phyloP scores from a whole-genome alignment of 2,888 invertebrate genomes.

The Agrotis exclamationis region DNA sequence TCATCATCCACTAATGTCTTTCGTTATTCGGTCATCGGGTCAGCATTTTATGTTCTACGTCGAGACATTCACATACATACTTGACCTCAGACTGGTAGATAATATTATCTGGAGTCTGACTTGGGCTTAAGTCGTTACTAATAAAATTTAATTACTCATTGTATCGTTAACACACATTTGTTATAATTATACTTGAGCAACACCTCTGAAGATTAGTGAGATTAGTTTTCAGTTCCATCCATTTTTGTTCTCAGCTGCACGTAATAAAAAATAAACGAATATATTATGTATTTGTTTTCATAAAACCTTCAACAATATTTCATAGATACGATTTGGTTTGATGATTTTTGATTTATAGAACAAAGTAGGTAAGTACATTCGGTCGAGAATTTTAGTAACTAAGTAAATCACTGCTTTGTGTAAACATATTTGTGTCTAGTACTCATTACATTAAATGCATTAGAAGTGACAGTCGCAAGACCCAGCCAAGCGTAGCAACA shows the following conservation, averaged over 20 bases:
- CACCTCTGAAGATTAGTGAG: background rate
- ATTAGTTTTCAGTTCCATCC: constrained; percentile 23
- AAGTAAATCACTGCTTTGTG: background rate
- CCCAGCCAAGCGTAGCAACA: background rate
- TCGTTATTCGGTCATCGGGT: constrained; percentile 39
- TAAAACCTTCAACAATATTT: background rate
- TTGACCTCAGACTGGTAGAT: constrained; percentile 26
- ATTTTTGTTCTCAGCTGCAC: background rate
- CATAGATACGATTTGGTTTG: background rate
- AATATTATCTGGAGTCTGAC: background rate
- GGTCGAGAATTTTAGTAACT: too few relatives aligned
- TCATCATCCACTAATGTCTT: constrained; percentile 10
- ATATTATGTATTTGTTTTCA: too few relatives aligned
- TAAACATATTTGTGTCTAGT: background rate
- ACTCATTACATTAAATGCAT: constrained; percentile 13
- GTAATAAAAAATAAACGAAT: too few relatives aligned
- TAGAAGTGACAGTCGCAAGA: constrained; percentile 5
- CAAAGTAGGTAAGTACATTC: background rate
- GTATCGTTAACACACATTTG: constrained; percentile 9
- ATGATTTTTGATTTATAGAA: background rate
- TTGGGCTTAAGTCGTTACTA: background rate
- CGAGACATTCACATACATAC: constrained; percentile 28
- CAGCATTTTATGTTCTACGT: constrained; percentile 26
- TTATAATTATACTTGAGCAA: constrained; percentile 9
- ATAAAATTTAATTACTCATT: constrained; percentile 27